phyloP scores from a whole-genome alignment of 2,113 vertebrate genomes.

The Nesoenas mayeri region DNA sequence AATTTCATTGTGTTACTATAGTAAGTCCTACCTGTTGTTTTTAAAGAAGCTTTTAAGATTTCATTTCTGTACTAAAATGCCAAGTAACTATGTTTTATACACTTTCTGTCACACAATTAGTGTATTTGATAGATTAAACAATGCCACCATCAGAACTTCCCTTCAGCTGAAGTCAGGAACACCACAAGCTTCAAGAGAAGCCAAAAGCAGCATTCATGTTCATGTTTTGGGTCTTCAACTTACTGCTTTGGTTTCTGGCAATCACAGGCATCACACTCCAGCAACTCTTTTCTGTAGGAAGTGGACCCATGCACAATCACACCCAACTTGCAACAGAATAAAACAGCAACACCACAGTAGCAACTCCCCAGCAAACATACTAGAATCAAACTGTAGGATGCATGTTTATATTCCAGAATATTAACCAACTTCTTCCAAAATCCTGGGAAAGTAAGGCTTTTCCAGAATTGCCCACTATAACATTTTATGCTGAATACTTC shows the following conservation, averaged over 20 bases:
- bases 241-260: background rate
- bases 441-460: background rate
- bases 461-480: background rate
- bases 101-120: background rate
- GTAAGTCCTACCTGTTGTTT: background rate
- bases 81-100: background rate
- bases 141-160: background rate
- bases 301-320: background rate
- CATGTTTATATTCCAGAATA: background rate
- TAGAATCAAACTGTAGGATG: background rate
- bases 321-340: background rate
- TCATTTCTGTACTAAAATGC: background rate
- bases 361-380: background rate
- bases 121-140: background rate
- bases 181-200: background rate
- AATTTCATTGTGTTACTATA: background rate
- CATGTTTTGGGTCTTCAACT: background rate
- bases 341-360: background rate
- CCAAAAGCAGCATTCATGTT: background rate
- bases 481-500: background rate
- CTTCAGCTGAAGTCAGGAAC: background rate
- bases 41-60: background rate
- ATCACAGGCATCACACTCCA: background rate
- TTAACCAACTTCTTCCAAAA: background rate
- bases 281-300: background rate